phyloP scores from a whole-genome alignment of 2,888 invertebrate genomes.

The Dendrolimus houi region DNA sequence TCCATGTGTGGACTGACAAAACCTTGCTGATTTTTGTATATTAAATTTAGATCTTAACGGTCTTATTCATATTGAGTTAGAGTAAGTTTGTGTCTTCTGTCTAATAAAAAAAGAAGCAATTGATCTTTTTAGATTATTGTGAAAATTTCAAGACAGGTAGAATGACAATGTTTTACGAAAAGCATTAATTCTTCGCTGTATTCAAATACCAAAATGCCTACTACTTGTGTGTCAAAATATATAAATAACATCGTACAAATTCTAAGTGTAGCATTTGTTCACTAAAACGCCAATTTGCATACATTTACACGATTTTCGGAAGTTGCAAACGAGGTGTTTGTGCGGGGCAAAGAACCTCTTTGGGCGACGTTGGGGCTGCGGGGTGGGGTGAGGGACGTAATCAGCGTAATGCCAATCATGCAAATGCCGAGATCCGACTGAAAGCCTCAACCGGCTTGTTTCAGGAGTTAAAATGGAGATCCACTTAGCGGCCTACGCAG shows the following conservation, averaged over 20 bases:
- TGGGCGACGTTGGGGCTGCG: constrained; percentile 13
- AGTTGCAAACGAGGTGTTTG: constrained; percentile 29
- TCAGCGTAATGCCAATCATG: constrained; percentile 76
- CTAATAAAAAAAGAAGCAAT: too few species aligned
- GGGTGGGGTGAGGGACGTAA: constrained; percentile 38
- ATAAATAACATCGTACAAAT: constrained; percentile 7
- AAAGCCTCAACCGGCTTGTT: constrained; percentile 74
- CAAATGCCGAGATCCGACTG: constrained; percentile 74
- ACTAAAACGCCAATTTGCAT: constrained; percentile 62
- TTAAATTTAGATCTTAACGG: too few species aligned
- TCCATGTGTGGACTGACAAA: too few species aligned
- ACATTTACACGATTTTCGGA: constrained; percentile 53
- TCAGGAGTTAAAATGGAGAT: constrained; percentile 77
- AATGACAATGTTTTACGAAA: too few species aligned
- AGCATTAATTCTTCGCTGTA: too few species aligned
- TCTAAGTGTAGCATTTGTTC: constrained; percentile 9
- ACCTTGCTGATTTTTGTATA: too few species aligned
- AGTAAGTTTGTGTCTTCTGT: too few species aligned
- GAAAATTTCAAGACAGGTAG: too few species aligned
- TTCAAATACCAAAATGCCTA: too few species aligned
- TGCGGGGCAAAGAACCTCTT: constrained; percentile 15
- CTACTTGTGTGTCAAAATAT: neutral
- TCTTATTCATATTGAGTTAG: too few species aligned
- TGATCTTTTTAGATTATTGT: too few species aligned
- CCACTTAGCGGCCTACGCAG: constrained; percentile 71